Percentiles rank a stretch among this genome's conserved stretches.
phyloP scores from a whole-genome alignment of 2,888 invertebrate species.

The Brachypterus glaber region DNA sequence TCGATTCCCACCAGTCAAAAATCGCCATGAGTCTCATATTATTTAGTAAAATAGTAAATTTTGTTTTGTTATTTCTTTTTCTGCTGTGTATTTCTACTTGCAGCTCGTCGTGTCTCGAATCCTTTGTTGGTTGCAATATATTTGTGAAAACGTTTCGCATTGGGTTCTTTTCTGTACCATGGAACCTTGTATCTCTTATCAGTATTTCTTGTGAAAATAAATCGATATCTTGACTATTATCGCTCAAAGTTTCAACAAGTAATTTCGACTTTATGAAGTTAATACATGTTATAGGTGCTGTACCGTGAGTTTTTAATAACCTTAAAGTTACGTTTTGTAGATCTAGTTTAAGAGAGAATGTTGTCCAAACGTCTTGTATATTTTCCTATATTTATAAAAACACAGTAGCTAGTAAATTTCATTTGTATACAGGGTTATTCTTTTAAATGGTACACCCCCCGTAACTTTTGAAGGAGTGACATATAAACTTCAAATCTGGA shows the following conservation, averaged over 20 bases:
- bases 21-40: slow-evolving; percentile 92
- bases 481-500: too few species aligned
- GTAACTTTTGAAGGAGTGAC: too few species aligned
- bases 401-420: too few species aligned
- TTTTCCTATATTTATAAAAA: slow-evolving; percentile 23
- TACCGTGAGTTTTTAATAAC: slow-evolving; percentile 50
- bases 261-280: slow-evolving; percentile 87
- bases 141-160: slow-evolving; percentile 79
- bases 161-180: slow-evolving; percentile 50
- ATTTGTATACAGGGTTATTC: too few species aligned
- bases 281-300: slow-evolving; percentile 68
- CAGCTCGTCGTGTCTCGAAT: slow-evolving; percentile 28
- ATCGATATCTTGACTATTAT: slow-evolving; percentile 84
- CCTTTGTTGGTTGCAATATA: slow-evolving; percentile 64
- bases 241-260: slow-evolving; percentile 76
- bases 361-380: slow-evolving; percentile 56
- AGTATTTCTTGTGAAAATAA: slow-evolving; percentile 85
- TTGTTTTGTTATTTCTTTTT: slow-evolving; percentile 55
- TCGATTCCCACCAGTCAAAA: slow-evolving; percentile 86
- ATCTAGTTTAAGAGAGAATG: slow-evolving; percentile 71
- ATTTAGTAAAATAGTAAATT: slow-evolving; percentile 83
- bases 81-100: slow-evolving; percentile 44
- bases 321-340: slow-evolving; percentile 78
- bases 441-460: too few species aligned
- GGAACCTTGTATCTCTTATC: slow-evolving; percentile 57